Conservation (phyloP, 2,113 vertebrate species). For the Brachyhypopomus occidentalis region DNA sequence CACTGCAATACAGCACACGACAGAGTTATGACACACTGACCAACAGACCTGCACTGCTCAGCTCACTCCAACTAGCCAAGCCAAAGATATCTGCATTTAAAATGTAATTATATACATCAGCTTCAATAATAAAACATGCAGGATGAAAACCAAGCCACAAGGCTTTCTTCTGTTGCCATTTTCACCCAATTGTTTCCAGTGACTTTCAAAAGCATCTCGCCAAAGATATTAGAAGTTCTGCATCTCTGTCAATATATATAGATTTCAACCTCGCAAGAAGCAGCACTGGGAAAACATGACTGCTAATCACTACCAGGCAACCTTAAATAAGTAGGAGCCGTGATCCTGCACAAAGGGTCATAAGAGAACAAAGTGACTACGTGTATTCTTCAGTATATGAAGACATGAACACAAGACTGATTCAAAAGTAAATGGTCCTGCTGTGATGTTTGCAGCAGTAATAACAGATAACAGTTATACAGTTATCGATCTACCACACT, state of each 20-base stretch:
- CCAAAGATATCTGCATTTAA: slow-evolving; percentile 61
- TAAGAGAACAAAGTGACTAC: too few species aligned
- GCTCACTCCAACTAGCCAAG: slow-evolving; percentile 38
- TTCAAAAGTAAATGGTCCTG: not conserved
- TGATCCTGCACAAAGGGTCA: not conserved
- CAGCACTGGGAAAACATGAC: slow-evolving; percentile 55
- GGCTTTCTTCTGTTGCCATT: slow-evolving; percentile 69
- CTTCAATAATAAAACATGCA: slow-evolving; percentile 60
- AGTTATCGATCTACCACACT: slow-evolving; percentile 34
- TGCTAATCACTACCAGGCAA: slow-evolving; percentile 52
- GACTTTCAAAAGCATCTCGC: slow-evolving; percentile 58
- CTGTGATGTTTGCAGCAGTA: not conserved
- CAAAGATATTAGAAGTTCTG: slow-evolving; percentile 67
- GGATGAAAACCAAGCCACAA: slow-evolving; percentile 59
- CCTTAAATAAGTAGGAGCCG: not conserved
- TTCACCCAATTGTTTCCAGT: slow-evolving; percentile 74
- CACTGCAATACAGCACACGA: slow-evolving; percentile 52
- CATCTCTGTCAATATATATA: slow-evolving; percentile 70
- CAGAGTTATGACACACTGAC: slow-evolving; percentile 52
- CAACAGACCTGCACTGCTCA: slow-evolving; percentile 40
- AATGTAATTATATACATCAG: slow-evolving; percentile 66
- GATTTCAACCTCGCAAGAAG: slow-evolving; percentile 59
- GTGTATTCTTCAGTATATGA: too few species aligned
- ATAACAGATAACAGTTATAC: not conserved
- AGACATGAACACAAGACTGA: not conserved